Evolutionary conservation across 2,113 vertebrate genomes (phyloP).

Genomic region (Boleophthalmus pectinirostris): DNA sequence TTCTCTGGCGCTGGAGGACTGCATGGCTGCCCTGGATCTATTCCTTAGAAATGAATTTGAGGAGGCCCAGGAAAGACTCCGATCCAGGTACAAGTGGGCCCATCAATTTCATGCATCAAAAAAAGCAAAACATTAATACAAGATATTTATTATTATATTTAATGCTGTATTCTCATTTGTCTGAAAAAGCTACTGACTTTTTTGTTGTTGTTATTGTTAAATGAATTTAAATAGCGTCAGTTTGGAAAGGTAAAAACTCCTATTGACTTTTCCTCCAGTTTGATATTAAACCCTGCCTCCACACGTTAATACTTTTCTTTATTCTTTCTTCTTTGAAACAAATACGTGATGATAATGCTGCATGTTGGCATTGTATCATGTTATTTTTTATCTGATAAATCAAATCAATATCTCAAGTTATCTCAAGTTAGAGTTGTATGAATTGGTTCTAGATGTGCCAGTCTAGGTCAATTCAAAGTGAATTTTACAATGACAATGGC

Average conservation of each 20-base stretch:
- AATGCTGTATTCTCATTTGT: too few species aligned
- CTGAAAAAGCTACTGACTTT: too few species aligned
- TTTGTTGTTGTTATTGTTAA: too few species aligned
- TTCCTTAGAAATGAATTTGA: conserved; percentile 95
- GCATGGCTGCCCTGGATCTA: conserved; percentile 90
- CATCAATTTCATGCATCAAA: background rate
- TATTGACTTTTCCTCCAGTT: background rate
- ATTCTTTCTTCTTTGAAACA: conserved; percentile 13
- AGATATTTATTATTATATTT: background rate
- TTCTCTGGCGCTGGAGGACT: conserved; percentile 87
- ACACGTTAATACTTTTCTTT: too few species aligned
- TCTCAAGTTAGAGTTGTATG: background rate
- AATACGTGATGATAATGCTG: background rate
- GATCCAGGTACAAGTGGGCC: conserved; percentile 78
- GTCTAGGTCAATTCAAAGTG: too few species aligned
- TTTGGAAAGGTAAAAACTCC: too few species aligned
- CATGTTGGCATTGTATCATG: background rate
- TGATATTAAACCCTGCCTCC: conserved; percentile 16
- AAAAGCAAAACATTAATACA: background rate
- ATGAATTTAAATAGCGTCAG: too few species aligned
- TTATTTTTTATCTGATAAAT: background rate
- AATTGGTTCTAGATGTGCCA: background rate
- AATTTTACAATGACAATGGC: background rate
- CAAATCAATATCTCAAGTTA: background rate
- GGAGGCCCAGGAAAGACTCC: conserved; percentile 85